phyloP scores from a whole-genome alignment of 2,113 vertebrate genomes.

The Perognathus longimembris region DNA sequence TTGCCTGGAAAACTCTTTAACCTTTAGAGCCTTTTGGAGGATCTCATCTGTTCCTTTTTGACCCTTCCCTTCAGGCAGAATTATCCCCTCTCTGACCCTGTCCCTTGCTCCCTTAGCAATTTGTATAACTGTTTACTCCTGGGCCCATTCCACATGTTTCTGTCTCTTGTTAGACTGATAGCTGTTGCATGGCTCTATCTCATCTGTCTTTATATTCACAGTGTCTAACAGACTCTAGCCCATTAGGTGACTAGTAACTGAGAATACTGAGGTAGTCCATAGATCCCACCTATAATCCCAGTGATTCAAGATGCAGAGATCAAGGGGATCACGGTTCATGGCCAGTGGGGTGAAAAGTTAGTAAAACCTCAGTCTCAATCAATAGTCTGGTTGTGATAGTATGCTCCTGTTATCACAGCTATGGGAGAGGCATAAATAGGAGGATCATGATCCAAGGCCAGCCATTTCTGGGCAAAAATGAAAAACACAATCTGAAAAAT shows the following conservation, averaged over 20 bases:
- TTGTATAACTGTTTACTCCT: not conserved
- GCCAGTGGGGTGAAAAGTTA: too few species aligned
- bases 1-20: not conserved
- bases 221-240: not conserved
- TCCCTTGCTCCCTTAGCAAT: not conserved
- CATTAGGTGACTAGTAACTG: not conserved
- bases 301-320: too few species aligned
- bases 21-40: not conserved
- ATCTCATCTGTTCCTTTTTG: not conserved
- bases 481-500: too few species aligned
- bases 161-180: not conserved
- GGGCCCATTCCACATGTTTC: not conserved
- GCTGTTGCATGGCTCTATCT: not conserved
- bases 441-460: too few species aligned
- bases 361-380: too few species aligned
- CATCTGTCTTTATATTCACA: not conserved
- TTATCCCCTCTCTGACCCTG: not conserved
- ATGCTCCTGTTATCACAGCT: too few species aligned
- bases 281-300: too few species aligned
- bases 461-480: too few species aligned
- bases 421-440: too few species aligned
- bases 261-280: not conserved
- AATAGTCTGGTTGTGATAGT: too few species aligned
- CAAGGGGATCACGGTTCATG: too few species aligned
- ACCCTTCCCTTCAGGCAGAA: not conserved